Evolutionary conservation across 2,797 vertebrate species (phyloP).

Genomic region (Notamacropus eugenii): DNA sequence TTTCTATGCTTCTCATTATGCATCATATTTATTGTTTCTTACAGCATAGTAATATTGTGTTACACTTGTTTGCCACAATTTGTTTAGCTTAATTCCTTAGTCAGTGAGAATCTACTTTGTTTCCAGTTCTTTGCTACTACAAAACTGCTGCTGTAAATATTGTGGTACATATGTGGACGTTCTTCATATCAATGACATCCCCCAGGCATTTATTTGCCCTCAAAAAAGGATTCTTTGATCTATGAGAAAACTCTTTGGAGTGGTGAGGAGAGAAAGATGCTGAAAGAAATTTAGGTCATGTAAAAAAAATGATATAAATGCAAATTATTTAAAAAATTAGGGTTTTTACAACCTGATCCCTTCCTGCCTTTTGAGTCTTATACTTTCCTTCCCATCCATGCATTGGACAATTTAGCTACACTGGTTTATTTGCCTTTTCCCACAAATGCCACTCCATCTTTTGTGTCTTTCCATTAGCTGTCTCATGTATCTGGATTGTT

Average conservation of each 20-base stretch:
- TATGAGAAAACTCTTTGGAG: too few species aligned
- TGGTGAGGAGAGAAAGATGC: too few species aligned
- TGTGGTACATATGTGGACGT: too few species aligned
- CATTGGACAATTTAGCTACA: background rate
- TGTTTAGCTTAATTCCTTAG: background rate
- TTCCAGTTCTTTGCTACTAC: background rate
- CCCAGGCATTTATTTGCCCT: too few species aligned
- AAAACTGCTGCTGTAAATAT: background rate
- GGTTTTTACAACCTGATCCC: background rate
- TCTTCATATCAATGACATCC: background rate
- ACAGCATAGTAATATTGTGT: background rate
- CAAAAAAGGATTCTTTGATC: too few species aligned
- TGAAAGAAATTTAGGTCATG: too few species aligned
- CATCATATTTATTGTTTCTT: background rate
- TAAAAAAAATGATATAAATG: too few species aligned
- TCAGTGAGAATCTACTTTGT: background rate
- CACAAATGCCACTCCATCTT: background rate
- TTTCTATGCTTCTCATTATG: background rate
- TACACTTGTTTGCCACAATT: background rate
- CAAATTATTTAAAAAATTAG: background rate
- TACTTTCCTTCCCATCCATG: background rate
- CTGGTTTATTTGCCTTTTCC: background rate
- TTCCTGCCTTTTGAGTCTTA: background rate
- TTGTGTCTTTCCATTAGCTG: too few species aligned
- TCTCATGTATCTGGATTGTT: background rate